phyloP scores from a whole-genome alignment of 2,113 vertebrate species.

The Oreotrochilus melanogaster region DNA sequence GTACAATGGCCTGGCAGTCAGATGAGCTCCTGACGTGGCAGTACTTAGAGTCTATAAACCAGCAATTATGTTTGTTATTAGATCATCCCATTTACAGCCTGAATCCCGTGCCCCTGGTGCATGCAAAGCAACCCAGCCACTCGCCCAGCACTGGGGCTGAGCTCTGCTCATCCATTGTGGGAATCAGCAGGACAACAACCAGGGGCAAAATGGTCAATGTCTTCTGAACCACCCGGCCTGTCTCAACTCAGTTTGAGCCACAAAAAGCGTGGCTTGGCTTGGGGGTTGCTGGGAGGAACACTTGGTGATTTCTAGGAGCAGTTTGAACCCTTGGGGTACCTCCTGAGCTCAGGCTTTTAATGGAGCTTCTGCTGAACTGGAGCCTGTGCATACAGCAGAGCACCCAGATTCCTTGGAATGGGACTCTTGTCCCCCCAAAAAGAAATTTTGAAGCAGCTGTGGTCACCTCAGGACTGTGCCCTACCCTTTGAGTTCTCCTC shows the following conservation, averaged over 20 bases:
- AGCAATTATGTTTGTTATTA: conserved; percentile 69
- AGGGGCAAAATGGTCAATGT: conserved; percentile 19
- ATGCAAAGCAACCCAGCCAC: conserved; percentile 32
- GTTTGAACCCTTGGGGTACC: neutral
- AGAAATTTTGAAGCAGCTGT: neutral
- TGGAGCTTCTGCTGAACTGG: neutral
- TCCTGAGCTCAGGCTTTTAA: neutral
- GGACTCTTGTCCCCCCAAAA: neutral
- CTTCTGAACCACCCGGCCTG: neutral
- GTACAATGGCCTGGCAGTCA: conserved; percentile 28
- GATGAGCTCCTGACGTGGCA: conserved; percentile 36
- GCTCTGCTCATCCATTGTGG: conserved; percentile 59
- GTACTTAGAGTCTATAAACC: conserved; percentile 56
- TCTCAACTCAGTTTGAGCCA: neutral
- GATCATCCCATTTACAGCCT: conserved; percentile 62
- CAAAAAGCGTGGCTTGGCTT: neutral
- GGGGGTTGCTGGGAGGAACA: neutral
- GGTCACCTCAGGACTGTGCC: neutral
- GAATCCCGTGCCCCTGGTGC: conserved; percentile 52
- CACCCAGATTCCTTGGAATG: neutral
- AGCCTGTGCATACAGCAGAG: neutral
- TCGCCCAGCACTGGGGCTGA: conserved; percentile 19
- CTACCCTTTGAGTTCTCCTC: neutral
- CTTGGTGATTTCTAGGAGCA: neutral
- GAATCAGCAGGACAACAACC: conserved; percentile 58